phyloP scores from a whole-genome alignment of 2,113 vertebrate species.

The Psammodynastes pulverulentus region DNA sequence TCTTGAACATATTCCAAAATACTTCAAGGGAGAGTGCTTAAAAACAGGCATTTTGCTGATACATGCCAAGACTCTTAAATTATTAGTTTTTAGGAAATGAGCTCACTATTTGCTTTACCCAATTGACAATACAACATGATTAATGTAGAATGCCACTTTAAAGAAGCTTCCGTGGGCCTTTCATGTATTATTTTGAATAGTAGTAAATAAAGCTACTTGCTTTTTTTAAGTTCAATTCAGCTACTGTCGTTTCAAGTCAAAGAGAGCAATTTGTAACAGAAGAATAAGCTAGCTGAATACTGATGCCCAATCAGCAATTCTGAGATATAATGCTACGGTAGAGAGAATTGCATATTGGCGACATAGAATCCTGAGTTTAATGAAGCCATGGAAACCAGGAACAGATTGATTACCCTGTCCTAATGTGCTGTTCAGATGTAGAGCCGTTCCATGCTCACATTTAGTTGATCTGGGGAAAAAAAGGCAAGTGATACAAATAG shows the following conservation, averaged over 20 bases:
- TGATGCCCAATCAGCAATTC: not conserved
- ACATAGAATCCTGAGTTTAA: not conserved
- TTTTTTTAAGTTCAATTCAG: conserved; percentile 22
- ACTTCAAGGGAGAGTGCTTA: not conserved
- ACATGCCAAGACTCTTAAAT: not conserved
- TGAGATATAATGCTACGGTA: not conserved
- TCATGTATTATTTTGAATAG: conserved; percentile 12
- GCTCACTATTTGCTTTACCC: conserved; percentile 9
- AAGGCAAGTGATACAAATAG: not conserved
- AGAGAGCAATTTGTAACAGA: not conserved
- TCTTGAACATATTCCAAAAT: conserved; percentile 15
- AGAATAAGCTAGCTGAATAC: not conserved
- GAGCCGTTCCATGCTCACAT: not conserved
- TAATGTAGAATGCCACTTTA: conserved; percentile 2
- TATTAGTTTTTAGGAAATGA: conserved; percentile 14
- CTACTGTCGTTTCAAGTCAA: conserved; percentile 9
- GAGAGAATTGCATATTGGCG: not conserved
- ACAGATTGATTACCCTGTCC: not conserved
- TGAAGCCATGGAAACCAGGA: not conserved
- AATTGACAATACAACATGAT: conserved; percentile 20
- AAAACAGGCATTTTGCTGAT: conserved; percentile 11
- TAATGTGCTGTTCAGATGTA: not conserved
- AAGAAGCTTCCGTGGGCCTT: conserved; percentile 10
- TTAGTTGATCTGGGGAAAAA: not conserved
- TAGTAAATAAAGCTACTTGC: not conserved